phyloP scores from a whole-genome alignment of 2,888 invertebrate species.

The Lingula anatina region DNA sequence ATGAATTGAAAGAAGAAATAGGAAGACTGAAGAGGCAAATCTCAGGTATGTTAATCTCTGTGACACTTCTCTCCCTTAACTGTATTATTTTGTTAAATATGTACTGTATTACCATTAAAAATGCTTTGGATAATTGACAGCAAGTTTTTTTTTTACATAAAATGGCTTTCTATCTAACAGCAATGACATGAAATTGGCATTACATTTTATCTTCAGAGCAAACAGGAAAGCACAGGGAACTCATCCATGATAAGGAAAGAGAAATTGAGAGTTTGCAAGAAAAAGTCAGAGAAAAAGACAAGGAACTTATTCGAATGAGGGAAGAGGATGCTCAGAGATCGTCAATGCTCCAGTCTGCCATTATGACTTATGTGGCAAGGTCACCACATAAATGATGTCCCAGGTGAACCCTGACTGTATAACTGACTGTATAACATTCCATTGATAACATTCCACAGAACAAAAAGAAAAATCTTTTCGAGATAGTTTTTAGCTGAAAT shows the following conservation, averaged over 20 bases:
- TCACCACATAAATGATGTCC: too few relatives aligned
- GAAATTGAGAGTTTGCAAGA: slow-evolving; percentile 37
- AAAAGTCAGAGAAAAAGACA: slow-evolving; percentile 31
- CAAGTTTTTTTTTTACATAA: not conserved
- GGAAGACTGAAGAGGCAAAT: slow-evolving; percentile 36
- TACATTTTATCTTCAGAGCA: slow-evolving; percentile 25
- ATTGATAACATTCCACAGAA: too few relatives aligned
- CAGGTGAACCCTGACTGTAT: too few relatives aligned
- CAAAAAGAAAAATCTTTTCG: too few relatives aligned
- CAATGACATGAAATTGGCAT: not conserved
- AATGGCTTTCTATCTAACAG: too few relatives aligned
- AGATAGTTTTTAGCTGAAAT: too few relatives aligned
- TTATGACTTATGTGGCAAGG: slow-evolving; percentile 45
- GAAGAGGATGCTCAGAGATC: slow-evolving; percentile 46
- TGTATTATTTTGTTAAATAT: too few relatives aligned
- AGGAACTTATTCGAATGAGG: slow-evolving; percentile 34
- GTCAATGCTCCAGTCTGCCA: slow-evolving; percentile 40
- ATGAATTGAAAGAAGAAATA: slow-evolving; percentile 39
- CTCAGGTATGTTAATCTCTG: slow-evolving; percentile 22
- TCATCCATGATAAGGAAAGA: slow-evolving; percentile 31
- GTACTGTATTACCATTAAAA: too few relatives aligned
- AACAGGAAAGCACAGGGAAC: slow-evolving; percentile 28
- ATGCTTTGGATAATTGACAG: too few relatives aligned
- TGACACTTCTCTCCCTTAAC: not conserved
- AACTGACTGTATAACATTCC: too few relatives aligned